Base-by-base conservation (phyloP, 1,140 invertebrate genomes). In the Magallana angulata region DNA sequence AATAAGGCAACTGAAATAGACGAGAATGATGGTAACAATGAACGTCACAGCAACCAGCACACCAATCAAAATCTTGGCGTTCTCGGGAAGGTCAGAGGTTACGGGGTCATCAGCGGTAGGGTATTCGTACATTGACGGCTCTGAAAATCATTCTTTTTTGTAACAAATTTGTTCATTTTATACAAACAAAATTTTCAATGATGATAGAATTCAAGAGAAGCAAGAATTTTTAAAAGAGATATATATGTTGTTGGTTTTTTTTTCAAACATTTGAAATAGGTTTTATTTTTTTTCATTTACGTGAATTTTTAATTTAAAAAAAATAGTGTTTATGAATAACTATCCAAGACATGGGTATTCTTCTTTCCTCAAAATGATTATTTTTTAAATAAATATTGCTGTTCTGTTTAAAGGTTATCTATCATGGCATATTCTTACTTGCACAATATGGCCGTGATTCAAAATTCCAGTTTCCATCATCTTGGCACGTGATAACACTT, bases 31-130 rank as follows among this genome's bases (percentile, higher is more conserved):
- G 7, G 82, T 62, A 2, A 88, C 36, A 8, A 88, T 16, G 5
- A 58, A 14, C 6, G 81, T 57, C 16, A 81, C 82, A 1, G 80
- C 87, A 71, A 86, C 87, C 58, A 88, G 18, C 2, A 82, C 84
- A 62, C 84, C 87, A 83, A 88, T 88, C 81, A 88, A 68, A 84
- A 88, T 86, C 62, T 86, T 88, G 7, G 62, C 85, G 30, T 36
- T 60, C 4, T 83, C 85, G 3, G 87, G 82, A 6, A 88, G 57
- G 30, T 85, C 84, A 60, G 62, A 57, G n/a, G 9, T 68, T 16
- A 57, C 64, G 2, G 60, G 81, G 59, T 87, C 82, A 82, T 62
- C 16, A 9, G n/a, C 7, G 58, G 64, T 76, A 18, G 59, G 18
- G 14, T 64, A 57, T 30, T n/a, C 85, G 60, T 36, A 84, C 59